Evolutionary conservation across 1,140 invertebrate genomes (phyloP), one percentile per base, ranked within the genome.

Genomic region (Atopsyche davidsoni): DNA sequence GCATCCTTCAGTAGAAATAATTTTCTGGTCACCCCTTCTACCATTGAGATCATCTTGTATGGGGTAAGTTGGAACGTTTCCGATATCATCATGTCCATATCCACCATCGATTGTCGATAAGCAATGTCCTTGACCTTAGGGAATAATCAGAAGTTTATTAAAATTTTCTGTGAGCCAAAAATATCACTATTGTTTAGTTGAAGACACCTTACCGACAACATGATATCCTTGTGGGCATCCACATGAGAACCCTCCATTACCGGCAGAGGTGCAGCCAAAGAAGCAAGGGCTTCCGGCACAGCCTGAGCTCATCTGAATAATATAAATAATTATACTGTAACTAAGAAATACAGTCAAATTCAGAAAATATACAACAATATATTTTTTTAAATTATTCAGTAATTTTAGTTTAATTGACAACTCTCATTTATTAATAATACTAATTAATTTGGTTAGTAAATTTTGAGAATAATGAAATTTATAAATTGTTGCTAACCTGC

Each of bases 1-100:
- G 69, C 90, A 92, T 3, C 89, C 89, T 70, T 94, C 89, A 0
- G 87, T 90, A 1, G 86, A 85, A 25, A 92, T 88, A 9, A 89
- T 77, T 55, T 85, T 85, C 47, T 85, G 79, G 28, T 81, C 75
- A 0, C 70, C 67, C 2, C 64, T 62, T 24, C 67, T 56, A 51
- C 62, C 60, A 25, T 32, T 57, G 61, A 64, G 67, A 57, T 66
- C 70, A 59, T 67, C 67, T 1, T 67, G 59, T 16, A 86, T 78
- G 0, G 82, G 77, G 65, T 79, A 85, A 0, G 79, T 80, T 3
- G 83, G 83, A 38, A 81, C 80, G 60, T 81, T 79, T 22, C 83
- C 81, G 53, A 85, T 80, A 49, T 80, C 77, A 25, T 81, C 82
- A 11, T 74, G 72, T n/a, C 70, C 65, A 32, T 75, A 67, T n/a